Conservation (phyloP, 1,140 invertebrate genomes). For the Plodia interpunctella region DNA sequence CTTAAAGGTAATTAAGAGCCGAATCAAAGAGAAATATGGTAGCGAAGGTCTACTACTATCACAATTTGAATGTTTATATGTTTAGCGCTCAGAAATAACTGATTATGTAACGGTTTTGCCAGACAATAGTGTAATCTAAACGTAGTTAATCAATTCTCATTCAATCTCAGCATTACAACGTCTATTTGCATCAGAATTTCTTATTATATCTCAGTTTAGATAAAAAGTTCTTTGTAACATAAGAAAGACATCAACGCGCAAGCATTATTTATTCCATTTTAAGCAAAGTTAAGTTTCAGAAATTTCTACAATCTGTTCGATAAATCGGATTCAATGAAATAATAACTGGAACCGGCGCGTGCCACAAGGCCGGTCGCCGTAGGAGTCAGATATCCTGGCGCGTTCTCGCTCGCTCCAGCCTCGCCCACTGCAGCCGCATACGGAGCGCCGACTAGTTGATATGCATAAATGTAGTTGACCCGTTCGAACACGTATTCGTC, state of each 20-base stretch:
- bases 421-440: slow-evolving; percentile 32
- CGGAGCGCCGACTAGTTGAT: slow-evolving; percentile 33
- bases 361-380: slow-evolving; percentile 67
- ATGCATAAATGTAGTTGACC: slow-evolving; percentile 37
- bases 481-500: slow-evolving; percentile 42
- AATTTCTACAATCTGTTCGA: slow-evolving; percentile 37
- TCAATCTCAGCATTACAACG: not conserved
- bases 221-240: not conserved
- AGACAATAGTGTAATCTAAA: too few relatives aligned
- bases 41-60: slow-evolving; percentile 9
- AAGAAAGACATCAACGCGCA: slow-evolving; percentile 1
- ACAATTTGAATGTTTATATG: not conserved
- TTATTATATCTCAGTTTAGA: not conserved
- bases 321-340: slow-evolving; percentile 52
- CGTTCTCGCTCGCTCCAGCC: slow-evolving; percentile 41
- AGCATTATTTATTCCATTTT: not conserved
- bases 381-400: slow-evolving; percentile 43
- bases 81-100: not conserved
- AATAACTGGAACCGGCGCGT: slow-evolving; percentile 55
- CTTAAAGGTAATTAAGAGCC: not conserved
- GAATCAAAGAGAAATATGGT: not conserved
- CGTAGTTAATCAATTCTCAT: not conserved
- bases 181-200: not conserved
- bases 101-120: not conserved
- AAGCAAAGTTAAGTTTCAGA: not conserved